Evolutionary conservation across 1,140 invertebrate species (phyloP).

Genomic region (Heterodera schachtii): DNA sequence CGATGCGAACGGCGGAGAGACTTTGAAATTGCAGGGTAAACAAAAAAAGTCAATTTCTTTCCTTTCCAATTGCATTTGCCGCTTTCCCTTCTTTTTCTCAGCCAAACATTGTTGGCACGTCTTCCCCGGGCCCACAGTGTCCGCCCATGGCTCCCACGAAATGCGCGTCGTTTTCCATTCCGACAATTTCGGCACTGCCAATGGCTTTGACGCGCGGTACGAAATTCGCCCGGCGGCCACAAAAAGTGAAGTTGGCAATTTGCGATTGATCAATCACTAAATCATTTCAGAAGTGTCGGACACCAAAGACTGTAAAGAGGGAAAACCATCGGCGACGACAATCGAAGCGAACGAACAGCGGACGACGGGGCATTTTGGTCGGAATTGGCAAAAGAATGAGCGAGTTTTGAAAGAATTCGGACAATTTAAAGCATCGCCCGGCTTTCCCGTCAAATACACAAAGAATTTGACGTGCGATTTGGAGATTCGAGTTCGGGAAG

Average conservation of each 20-base stretch:
- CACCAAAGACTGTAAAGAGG: slow-evolving; percentile 11
- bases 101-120: slow-evolving; percentile 56
- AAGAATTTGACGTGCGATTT: slow-evolving; percentile 61
- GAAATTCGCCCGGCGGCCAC: slow-evolving; percentile 53
- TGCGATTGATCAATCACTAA: background rate
- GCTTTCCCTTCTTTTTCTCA: background rate
- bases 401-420: background rate
- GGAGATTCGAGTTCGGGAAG: slow-evolving; percentile 57
- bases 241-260: background rate
- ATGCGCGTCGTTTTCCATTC: slow-evolving; percentile 63
- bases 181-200: slow-evolving; percentile 58
- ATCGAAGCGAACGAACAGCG: slow-evolving; percentile 44
- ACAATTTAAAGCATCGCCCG: slow-evolving; percentile 29
- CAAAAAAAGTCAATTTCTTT: background rate
- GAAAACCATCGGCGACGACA: slow-evolving; percentile 45
- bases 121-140: slow-evolving; percentile 61
- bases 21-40: slow-evolving; percentile 49
- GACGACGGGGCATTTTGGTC: slow-evolving; percentile 49
- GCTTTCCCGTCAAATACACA: slow-evolving; percentile 60
- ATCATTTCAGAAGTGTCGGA: slow-evolving; percentile 56
- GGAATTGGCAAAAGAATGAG: background rate
- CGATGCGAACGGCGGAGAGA: slow-evolving; percentile 52
- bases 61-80: no score
- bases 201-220: slow-evolving; percentile 64
- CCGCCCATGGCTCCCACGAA: slow-evolving; percentile 58